Percentiles rank a stretch among this genome's conserved stretches.
Conservation (phyloP, 1,140 invertebrate species). For the Drosophila pseudoananassae region DNA sequence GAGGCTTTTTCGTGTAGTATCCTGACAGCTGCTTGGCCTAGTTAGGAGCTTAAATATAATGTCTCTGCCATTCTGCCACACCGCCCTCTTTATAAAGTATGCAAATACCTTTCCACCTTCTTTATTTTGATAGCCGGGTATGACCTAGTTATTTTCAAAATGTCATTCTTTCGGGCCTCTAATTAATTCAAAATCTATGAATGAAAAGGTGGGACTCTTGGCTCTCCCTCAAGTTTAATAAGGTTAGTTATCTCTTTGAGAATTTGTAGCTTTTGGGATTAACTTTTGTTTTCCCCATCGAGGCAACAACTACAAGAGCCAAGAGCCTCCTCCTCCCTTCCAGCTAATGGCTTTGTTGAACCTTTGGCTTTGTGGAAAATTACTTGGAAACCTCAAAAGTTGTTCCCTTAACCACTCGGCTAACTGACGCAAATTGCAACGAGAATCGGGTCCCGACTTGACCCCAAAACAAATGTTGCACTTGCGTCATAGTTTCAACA, state of each 20-base stretch:
- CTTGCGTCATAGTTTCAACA: constrained; percentile 61
- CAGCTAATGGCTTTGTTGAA: constrained; percentile 37
- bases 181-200: constrained; percentile 18
- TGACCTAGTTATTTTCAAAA: constrained; percentile 42
- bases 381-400: constrained; percentile 60
- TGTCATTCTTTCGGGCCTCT: constrained; percentile 31
- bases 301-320: neutral
- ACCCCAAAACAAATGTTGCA: constrained; percentile 38
- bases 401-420: constrained; percentile 25
- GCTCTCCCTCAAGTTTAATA: too few species aligned
- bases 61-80: neutral
- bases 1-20: constrained; percentile 46
- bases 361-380: constrained; percentile 47
- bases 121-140: neutral
- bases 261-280: constrained; percentile 5
- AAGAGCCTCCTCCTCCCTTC: neutral
- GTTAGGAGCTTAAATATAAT: constrained; percentile 41
- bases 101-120: constrained; percentile 34
- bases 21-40: constrained; percentile 70
- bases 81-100: constrained; percentile 27
- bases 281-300: constrained; percentile 12
- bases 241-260: too few species aligned
- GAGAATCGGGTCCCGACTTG: constrained; percentile 23
- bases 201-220: too few species aligned
- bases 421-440: constrained; percentile 65